Evolutionary conservation across 2,113 vertebrate species (phyloP).

Genomic region (Cyprinus carpio): DNA sequence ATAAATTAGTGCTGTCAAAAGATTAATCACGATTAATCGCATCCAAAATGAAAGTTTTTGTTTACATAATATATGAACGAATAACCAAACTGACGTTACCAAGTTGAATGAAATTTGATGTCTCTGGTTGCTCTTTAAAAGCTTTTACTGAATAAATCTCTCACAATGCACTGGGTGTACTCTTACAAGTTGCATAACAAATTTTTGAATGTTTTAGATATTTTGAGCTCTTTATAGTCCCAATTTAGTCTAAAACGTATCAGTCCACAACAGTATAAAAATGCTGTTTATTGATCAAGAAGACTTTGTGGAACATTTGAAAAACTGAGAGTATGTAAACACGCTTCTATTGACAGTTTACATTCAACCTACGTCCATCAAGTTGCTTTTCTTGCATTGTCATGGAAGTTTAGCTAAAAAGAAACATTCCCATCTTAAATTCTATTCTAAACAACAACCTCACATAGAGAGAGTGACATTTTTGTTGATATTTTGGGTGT

Average conservation of each 20-base stretch:
- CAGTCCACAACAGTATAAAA: neutral
- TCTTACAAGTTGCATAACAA: neutral
- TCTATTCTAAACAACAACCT: neutral
- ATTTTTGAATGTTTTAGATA: neutral
- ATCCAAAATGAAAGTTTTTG: no score
- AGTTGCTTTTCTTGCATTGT: neutral
- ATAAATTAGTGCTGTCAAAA: no score
- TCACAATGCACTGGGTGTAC: neutral
- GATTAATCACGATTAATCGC: no score
- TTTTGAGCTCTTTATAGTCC: neutral
- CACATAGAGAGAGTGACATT: neutral
- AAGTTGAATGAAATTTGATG: neutral
- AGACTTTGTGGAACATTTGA: neutral
- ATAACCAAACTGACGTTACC: neutral
- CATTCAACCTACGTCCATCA: neutral
- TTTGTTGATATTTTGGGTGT: neutral
- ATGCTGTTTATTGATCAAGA: neutral
- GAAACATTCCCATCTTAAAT: neutral
- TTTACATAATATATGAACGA: neutral
- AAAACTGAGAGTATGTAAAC: neutral
- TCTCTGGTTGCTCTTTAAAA: neutral
- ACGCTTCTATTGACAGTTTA: neutral
- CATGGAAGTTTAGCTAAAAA: neutral
- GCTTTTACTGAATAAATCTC: neutral
- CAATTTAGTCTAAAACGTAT: neutral